Percentiles rank a stretch among this genome's conserved stretches.
Conservation (phyloP, 1,140 invertebrate species). For the Propsilocerus akamusi region DNA sequence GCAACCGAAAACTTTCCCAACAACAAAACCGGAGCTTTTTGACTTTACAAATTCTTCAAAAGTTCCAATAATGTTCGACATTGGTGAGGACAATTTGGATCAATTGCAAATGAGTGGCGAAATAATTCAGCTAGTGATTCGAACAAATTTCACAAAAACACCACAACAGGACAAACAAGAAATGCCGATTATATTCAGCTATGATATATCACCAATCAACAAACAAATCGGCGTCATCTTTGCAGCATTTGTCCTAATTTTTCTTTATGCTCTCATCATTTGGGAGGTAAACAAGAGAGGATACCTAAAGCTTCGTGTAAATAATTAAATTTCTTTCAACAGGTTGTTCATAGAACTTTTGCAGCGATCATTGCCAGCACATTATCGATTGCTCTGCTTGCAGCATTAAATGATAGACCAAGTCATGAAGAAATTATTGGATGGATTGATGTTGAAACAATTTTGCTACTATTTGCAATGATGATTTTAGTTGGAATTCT, state of each 20-base stretch:
- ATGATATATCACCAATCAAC: slow-evolving; percentile 36
- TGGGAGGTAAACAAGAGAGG: slow-evolving; percentile 38
- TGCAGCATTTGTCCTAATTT: slow-evolving; percentile 40
- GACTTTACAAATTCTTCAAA: neutral
- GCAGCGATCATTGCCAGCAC: slow-evolving; percentile 57
- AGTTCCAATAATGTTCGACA: neutral
- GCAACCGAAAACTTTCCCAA: neutral
- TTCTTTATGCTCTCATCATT: slow-evolving; percentile 53
- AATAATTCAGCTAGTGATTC: slow-evolving; percentile 7
- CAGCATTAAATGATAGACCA: slow-evolving; percentile 47
- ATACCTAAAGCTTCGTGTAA: neutral
- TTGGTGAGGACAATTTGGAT: neutral
- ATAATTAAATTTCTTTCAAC: neutral
- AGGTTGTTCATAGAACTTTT: slow-evolving; percentile 46
- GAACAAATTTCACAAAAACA: slow-evolving; percentile 10
- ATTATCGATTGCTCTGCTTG: slow-evolving; percentile 43
- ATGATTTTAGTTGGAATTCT: slow-evolving; percentile 64
- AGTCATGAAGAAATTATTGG: slow-evolving; percentile 45
- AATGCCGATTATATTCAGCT: slow-evolving; percentile 22
- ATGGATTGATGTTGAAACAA: slow-evolving; percentile 64
- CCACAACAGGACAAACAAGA: slow-evolving; percentile 9
- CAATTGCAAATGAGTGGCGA: slow-evolving; percentile 14
- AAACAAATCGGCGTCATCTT: slow-evolving; percentile 38
- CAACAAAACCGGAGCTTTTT: slow-evolving; percentile 14
- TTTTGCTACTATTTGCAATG: slow-evolving; percentile 66